Evolutionary conservation across 1,140 invertebrate species (phyloP), one percentile per base, ranked within the genome.

Genomic region (Nasonia longicornis): DNA sequence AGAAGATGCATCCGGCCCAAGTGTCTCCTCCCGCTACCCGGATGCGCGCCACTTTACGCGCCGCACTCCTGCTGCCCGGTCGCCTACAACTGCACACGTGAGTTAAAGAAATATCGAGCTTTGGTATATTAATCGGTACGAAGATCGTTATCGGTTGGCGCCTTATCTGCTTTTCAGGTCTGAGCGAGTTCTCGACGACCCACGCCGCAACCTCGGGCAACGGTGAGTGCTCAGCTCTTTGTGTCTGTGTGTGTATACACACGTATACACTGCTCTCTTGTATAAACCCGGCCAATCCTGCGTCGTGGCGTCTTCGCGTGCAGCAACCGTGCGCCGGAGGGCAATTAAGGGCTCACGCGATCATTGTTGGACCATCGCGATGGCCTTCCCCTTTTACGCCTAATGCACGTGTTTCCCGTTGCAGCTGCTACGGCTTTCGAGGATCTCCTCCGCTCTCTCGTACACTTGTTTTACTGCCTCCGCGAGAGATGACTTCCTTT

Each of bases 41-140:
- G 95, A 31, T 97, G 96, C 86, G 92, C 90, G 45, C 93, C 93
- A 0, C 87, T 90, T 29, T 96, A 95, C 85, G 91, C 94, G 1
- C 91, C 94, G 20, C 94, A 95, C 75, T 94, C 95, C 7, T 97
- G 96, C 88, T 97, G 96, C 86, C 96, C 96, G 1, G 93, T 95
- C 69, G 93, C 94, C 63, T 97, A 97, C 89, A 94, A 96, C 85
- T 97, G 96, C 90, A 92, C 91, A 6, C 91, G 92, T 88, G 87
- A 92, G 85, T 26, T 26, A 26, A 35, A 35, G 31, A 35, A 35
- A 35, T 35, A 0, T 35, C 31, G 31, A 3, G 0, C 0, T 35
- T 35, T 35, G 31, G 3, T 35, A 42, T 8, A 42, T 42, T 63
- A 63, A 20, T 63, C 11, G 14, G 58, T 63, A n/a, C 1, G 26